Evolutionary conservation across 2,113 vertebrate species (phyloP), one percentile per base, ranked within the genome.

Genomic region (Phocoena phocoena): DNA sequence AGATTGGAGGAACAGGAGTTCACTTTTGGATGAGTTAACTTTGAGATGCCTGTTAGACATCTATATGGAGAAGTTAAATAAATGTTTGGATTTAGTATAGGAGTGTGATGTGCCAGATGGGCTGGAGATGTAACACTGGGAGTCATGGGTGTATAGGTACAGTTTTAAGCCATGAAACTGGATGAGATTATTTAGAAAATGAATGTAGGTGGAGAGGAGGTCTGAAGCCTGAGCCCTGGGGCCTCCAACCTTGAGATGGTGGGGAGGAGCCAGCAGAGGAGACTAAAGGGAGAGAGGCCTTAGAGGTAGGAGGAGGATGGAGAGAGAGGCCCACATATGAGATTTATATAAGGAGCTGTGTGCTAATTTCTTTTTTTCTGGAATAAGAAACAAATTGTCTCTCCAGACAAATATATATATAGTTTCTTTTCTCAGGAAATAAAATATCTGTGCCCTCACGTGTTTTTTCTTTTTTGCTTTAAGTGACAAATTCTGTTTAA

Each of bases 391-490:
- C 47, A 93, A 55, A 55, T 96, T 8, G 10, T 80, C 26, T 96
- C 55, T 88, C 44, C 14, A 55, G 18, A 92, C 84, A 94, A 88
- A 87, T 91, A 33, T n/a, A 47, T 28, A 47, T 50, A 33, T 53
- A 1, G 15, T 92, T 88, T 74, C 14, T 96, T 90, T 81, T 41
- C n/a, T 86, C 53, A 53, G 62, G 36, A 86, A 87, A 76, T 92
- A 77, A 82, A 80, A 88, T 67, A 15, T 87, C 82, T 95, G 20
- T 44, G 60, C 58, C 58, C 71, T 85, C 15, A 62, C 33, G 8
- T 41, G 55, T 73, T 95, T 95, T 65, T 67, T 7, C 15, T 73
- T 96, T 93, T 96, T 96, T 83, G 53, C 55, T 83, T 18, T 79
- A 68, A 44, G 36, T 65, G 68, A 70, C 60, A 90, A 50, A 62